Percentiles rank a stretch among this genome's conserved stretches.
Evolutionary conservation across 2,888 invertebrate genomes (phyloP).

Genomic region (Perithous albicinctus): DNA sequence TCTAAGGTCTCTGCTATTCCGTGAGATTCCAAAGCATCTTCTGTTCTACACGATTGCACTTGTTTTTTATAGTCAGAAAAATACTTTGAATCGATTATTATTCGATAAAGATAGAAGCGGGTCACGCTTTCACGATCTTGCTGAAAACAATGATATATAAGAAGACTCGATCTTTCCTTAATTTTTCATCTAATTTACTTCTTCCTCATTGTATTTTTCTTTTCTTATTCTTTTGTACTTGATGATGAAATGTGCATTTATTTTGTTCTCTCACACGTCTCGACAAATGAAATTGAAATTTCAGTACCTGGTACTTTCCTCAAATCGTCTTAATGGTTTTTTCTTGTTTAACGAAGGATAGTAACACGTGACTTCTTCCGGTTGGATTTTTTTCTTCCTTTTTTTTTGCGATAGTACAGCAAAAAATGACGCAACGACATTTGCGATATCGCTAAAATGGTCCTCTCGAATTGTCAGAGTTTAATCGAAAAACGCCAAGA

Average conservation of each 20-base stretch:
- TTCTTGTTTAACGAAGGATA: slow-evolving; percentile 3
- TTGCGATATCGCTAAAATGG: slow-evolving; percentile 58
- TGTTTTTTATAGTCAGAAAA: slow-evolving; percentile 46
- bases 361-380: neutral
- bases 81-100: slow-evolving; percentile 63
- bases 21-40: slow-evolving; percentile 32
- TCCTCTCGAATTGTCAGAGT: slow-evolving; percentile 66
- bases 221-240: slow-evolving; percentile 75
- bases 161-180: slow-evolving; percentile 56
- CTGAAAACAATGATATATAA: slow-evolving; percentile 63
- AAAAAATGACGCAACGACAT: slow-evolving; percentile 51
- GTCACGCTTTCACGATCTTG: slow-evolving; percentile 60
- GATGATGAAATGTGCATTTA: slow-evolving; percentile 70
- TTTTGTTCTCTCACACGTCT: slow-evolving; percentile 33
- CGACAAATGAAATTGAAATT: slow-evolving; percentile 40
- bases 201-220: slow-evolving; percentile 14
- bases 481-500: slow-evolving; percentile 52
- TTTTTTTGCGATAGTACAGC: slow-evolving; percentile 8
- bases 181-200: slow-evolving; percentile 52
- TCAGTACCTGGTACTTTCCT: slow-evolving; percentile 10
- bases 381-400: neutral
- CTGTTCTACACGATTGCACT: slow-evolving; percentile 17
- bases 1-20: slow-evolving; percentile 23
- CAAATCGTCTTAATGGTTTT: neutral
- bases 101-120: slow-evolving; percentile 32